Conservation (phyloP, 2,888 invertebrate species). For the Dynastes tityus region DNA sequence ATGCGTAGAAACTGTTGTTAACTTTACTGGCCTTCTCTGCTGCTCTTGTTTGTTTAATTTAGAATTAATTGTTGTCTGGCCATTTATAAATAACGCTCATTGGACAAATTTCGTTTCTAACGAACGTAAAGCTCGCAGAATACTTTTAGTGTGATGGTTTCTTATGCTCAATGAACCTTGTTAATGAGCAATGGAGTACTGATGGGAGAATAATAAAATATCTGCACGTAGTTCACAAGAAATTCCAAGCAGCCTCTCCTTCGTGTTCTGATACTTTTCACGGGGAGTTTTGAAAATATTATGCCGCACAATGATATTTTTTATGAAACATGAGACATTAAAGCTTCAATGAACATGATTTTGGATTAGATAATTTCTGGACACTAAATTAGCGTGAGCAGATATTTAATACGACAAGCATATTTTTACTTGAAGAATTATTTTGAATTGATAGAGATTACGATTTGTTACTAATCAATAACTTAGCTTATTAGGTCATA, state of each 20-base stretch:
- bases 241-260: constrained; percentile 8
- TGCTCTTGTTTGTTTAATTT: not conserved
- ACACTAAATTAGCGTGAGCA: not conserved
- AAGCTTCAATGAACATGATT: not conserved
- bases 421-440: no score
- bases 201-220: constrained; percentile 34
- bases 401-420: no score
- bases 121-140: constrained; percentile 25
- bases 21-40: not conserved
- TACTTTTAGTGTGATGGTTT: constrained; percentile 7
- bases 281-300: not conserved
- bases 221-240: constrained; percentile 6
- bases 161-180: constrained; percentile 40
- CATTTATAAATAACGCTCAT: constrained; percentile 7
- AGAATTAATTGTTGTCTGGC: constrained; percentile 33
- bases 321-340: not conserved
- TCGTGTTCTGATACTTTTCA: constrained; percentile 11
- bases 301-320: not conserved
- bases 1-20: constrained; percentile 30
- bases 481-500: no score
- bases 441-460: no score
- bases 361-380: not conserved
- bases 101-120: constrained; percentile 29
- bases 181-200: constrained; percentile 6
- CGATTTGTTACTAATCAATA: no score